Conservation (phyloP, 2,113 vertebrate genomes). For the Dipodomys spectabilis region DNA sequence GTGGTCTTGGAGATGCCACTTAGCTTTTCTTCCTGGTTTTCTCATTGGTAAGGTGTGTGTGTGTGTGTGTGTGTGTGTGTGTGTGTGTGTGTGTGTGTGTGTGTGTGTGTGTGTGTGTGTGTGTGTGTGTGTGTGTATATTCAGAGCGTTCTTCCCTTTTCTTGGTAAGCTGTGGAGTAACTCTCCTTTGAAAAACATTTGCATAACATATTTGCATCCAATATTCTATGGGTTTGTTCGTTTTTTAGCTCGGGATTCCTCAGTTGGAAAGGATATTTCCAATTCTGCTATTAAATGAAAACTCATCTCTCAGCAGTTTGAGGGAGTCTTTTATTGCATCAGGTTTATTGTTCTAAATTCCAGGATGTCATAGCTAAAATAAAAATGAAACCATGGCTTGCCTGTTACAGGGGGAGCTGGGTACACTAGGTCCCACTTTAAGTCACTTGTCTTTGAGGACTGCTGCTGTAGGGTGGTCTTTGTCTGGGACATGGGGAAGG, state of each 20-base stretch:
- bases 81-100: too few relatives aligned
- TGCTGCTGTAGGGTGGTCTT: not conserved
- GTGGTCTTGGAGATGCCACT: not conserved
- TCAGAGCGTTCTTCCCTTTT: not conserved
- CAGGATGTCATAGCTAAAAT: not conserved
- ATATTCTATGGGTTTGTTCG: not conserved
- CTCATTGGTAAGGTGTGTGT: not conserved
- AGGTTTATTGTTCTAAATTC: not conserved
- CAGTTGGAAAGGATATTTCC: slow-evolving; percentile 29
- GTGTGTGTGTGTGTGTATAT: too few relatives aligned
- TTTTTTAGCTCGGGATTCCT: not conserved
- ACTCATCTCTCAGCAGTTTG: not conserved
- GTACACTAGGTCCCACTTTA: not conserved
- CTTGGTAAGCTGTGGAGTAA: not conserved
- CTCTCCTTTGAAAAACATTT: not conserved
- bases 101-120: too few relatives aligned
- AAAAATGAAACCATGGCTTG: not conserved
- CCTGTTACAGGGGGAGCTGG: not conserved
- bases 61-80: too few relatives aligned
- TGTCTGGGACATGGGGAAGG: not conserved
- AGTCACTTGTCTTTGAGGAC: not conserved
- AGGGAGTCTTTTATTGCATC: not conserved
- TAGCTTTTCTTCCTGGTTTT: not conserved
- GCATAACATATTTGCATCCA: not conserved
- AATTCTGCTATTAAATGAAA: slow-evolving; percentile 17